Evolutionary conservation across 2,113 vertebrate genomes (phyloP).

Genomic region (Solea senegalensis): DNA sequence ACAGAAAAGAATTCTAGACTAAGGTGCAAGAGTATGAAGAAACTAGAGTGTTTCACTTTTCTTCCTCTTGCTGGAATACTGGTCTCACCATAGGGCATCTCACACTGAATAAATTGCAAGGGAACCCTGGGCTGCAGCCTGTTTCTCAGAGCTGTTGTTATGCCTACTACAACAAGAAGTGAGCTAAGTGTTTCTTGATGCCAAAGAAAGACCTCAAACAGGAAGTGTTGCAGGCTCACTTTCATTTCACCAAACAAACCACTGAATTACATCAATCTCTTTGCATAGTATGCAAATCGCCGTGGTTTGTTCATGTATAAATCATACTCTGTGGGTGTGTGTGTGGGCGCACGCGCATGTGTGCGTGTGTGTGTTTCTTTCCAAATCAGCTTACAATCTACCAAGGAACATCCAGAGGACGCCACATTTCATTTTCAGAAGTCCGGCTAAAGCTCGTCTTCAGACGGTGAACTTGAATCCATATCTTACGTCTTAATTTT

Average conservation of each 20-base stretch:
- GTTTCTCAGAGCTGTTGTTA: conserved; percentile 12
- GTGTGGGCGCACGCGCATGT: conserved; percentile 4
- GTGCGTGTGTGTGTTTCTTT: conserved; percentile 2
- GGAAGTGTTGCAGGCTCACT: conserved; percentile 46
- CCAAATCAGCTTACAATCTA: conserved; percentile 21
- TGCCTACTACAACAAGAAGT: conserved; percentile 10
- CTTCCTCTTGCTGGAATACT: background rate
- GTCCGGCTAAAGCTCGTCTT: background rate
- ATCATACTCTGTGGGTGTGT: conserved; percentile 11
- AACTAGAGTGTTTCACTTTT: background rate
- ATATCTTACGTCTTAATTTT: conserved; percentile 20
- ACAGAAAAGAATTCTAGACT: background rate
- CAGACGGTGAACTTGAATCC: background rate
- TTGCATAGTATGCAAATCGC: conserved; percentile 69
- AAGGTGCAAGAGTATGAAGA: background rate
- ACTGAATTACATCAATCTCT: conserved; percentile 55
- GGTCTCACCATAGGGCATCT: background rate
- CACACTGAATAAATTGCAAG: conserved; percentile 12
- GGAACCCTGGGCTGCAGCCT: background rate
- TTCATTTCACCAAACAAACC: conserved; percentile 55
- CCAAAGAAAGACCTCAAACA: conserved; percentile 48
- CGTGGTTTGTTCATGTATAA: conserved; percentile 38
- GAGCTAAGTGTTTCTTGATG: conserved; percentile 33
- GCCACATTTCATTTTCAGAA: background rate
- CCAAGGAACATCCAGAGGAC: background rate